Conservation (phyloP, 2,113 vertebrate species). For the Xiphorhynchus elegans region DNA sequence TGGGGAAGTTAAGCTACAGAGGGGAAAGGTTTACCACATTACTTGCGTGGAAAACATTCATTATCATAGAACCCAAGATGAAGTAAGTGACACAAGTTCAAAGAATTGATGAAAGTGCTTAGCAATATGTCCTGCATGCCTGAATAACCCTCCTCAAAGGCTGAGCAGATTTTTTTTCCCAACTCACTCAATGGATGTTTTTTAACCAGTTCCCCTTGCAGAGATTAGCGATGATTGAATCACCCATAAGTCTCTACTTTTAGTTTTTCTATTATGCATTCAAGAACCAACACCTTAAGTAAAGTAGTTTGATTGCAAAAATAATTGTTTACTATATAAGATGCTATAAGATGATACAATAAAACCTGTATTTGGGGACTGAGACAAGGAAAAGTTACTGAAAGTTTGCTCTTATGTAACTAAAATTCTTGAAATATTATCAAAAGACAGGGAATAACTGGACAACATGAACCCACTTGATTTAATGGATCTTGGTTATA, state of each 20-base stretch:
- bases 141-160: not conserved
- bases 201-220: not conserved
- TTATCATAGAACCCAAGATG: not conserved
- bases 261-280: not conserved
- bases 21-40: not conserved
- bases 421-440: not conserved
- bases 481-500: not conserved
- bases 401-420: not conserved
- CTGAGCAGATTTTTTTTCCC: not conserved
- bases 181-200: not conserved
- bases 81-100: not conserved
- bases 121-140: not conserved
- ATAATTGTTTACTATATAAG: not conserved
- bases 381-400: not conserved
- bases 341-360: not conserved
- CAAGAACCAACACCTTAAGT: not conserved
- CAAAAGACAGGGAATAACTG: not conserved
- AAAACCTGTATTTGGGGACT: not conserved
- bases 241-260: not conserved
- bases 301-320: not conserved
- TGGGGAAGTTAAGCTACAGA: not conserved
- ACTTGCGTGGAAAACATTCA: not conserved
- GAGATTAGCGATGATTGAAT: not conserved
- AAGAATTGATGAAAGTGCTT: not conserved
- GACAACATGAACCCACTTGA: not conserved